Evolutionary conservation across 2,888 invertebrate species (phyloP).

Genomic region (Silvanus unidentatus): DNA sequence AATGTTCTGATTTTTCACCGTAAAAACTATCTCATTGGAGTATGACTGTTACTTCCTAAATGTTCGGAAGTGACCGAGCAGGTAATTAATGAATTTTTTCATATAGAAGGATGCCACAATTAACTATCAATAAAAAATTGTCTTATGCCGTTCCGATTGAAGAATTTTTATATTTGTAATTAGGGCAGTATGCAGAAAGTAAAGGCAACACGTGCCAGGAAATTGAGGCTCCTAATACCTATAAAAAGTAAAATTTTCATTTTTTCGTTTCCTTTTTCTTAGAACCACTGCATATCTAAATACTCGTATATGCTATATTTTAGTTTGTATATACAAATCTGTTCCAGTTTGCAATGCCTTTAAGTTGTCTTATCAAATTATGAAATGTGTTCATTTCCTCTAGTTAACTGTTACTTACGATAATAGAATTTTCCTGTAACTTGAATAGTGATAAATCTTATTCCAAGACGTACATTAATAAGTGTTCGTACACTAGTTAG

Average conservation of each 20-base stretch:
- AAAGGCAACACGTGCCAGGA: not conserved
- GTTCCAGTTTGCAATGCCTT: not conserved
- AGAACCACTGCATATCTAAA: too few species aligned
- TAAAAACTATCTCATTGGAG: conserved; percentile 3
- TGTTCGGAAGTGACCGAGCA: conserved; percentile 17
- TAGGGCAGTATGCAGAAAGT: not conserved
- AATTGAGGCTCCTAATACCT: not conserved
- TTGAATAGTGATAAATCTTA: conserved; percentile 11
- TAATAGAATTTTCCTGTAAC: conserved; percentile 20
- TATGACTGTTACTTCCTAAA: not conserved
- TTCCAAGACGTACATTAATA: too few species aligned
- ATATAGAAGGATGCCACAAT: conserved; percentile 11
- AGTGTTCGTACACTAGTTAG: too few species aligned
- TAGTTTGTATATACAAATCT: too few species aligned
- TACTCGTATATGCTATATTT: too few species aligned
- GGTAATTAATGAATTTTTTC: conserved; percentile 20
- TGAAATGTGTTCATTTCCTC: conserved; percentile 24
- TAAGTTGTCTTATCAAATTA: conserved; percentile 26
- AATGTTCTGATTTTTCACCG: conserved; percentile 13
- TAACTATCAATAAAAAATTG: not conserved
- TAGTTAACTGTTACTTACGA: conserved; percentile 27
- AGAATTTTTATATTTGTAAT: not conserved
- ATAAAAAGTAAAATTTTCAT: not conserved
- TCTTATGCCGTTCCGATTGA: not conserved
- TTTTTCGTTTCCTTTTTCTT: too few species aligned